phyloP scores from a whole-genome alignment of 2,797 vertebrate species.

The Xyrichtys novacula region DNA sequence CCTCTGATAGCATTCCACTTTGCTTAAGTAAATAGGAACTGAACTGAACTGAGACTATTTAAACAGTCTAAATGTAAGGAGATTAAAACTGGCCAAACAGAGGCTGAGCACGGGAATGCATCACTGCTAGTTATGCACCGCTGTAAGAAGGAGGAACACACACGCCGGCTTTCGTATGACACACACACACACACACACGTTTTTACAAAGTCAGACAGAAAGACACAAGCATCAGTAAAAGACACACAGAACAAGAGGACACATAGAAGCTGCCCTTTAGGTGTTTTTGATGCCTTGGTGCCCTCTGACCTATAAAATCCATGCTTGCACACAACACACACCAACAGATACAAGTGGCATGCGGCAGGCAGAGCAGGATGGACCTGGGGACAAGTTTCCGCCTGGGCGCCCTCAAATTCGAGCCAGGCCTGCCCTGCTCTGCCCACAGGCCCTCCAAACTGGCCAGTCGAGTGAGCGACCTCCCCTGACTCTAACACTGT shows the following conservation, averaged over 20 bases:
- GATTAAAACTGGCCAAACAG: conserved; percentile 81
- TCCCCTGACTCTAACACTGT: conserved; percentile 82
- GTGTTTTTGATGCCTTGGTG: conserved; percentile 67
- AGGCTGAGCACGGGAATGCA: conserved; percentile 61
- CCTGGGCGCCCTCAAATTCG: conserved; percentile 60
- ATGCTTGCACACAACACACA: conserved; percentile 43
- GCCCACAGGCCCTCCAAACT: conserved; percentile 65
- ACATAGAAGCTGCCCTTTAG: conserved; percentile 48
- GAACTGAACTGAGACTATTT: conserved; percentile 83
- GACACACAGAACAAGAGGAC: conserved; percentile 40
- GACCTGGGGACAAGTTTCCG: conserved; percentile 75
- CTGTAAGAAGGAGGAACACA: conserved; percentile 45
- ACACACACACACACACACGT: too few relatives aligned
- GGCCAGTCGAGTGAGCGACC: conserved; percentile 73
- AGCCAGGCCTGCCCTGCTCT: conserved; percentile 58
- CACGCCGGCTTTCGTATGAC: background rate
- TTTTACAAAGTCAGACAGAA: conserved; percentile 59
- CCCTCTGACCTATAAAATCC: conserved; percentile 72
- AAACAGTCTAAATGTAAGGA: conserved; percentile 83
- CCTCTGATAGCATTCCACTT: conserved; percentile 78
- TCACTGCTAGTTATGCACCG: conserved; percentile 31
- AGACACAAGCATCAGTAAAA: conserved; percentile 46
- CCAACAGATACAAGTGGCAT: conserved; percentile 66
- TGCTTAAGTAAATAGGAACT: conserved; percentile 82
- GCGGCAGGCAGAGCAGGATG: conserved; percentile 70